Percentiles rank a stretch among this genome's conserved stretches.
phyloP scores from a whole-genome alignment of 1,140 invertebrate species.

The Halyomorpha halys region DNA sequence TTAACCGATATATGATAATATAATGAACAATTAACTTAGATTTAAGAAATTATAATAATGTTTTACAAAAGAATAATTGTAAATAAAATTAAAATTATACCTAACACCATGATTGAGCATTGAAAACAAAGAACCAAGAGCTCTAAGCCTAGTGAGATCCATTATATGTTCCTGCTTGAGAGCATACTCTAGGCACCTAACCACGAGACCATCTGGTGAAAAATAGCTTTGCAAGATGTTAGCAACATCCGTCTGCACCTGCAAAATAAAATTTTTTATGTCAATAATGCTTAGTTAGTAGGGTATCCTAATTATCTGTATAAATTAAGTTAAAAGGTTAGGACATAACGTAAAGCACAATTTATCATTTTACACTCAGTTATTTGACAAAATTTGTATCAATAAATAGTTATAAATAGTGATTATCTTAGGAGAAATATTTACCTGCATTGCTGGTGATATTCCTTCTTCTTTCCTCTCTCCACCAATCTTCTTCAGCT shows the following conservation, averaged over 20 bases:
- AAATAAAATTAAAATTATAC: constrained; percentile 32
- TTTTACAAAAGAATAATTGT: not conserved
- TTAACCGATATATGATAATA: no score
- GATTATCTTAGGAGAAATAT: not conserved
- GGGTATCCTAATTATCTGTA: no score
- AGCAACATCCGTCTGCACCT: constrained; percentile 83
- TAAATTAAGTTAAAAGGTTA: no score
- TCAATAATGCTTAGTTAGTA: no score
- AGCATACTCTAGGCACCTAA: constrained; percentile 82
- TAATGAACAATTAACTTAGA: no score
- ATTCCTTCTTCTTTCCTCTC: constrained; percentile 62
- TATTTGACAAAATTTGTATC: not conserved
- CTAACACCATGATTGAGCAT: constrained; percentile 91
- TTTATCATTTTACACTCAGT: no score
- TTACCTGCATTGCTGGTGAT: constrained; percentile 65
- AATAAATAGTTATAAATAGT: not conserved
- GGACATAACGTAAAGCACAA: no score
- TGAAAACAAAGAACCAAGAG: constrained; percentile 90
- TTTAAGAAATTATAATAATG: no score
- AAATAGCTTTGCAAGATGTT: constrained; percentile 76
- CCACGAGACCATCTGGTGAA: constrained; percentile 83
- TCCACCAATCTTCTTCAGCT: constrained; percentile 35
- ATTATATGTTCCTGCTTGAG: constrained; percentile 93
- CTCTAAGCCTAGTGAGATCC: constrained; percentile 93
- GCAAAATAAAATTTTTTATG: constrained; percentile 21